Evolutionary conservation across 1,140 invertebrate genomes (phyloP), one percentile per base, ranked within the genome.

Genomic region (Listronotus bonariensis): DNA sequence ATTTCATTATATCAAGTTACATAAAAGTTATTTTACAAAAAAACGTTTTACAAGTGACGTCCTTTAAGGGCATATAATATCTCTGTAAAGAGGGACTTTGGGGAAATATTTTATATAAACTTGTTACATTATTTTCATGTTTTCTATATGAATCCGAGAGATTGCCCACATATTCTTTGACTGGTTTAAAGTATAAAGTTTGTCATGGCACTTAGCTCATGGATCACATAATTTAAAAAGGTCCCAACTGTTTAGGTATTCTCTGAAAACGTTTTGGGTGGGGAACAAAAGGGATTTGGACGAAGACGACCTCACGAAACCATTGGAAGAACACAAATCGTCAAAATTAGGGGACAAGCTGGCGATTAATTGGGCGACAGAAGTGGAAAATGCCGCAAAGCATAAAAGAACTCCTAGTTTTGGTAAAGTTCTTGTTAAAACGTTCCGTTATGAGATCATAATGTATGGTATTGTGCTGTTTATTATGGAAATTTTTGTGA

Each of bases 361-460:
- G 14, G 64, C 76, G 6, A 43, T 15, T 17, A 57, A 73, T 15
- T 77, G 76, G 76, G 66, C 52, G 18, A 15, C 45, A 45, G 72
- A 76, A 68, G 38, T 71, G 18, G 58, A 70, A 14, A 62, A 63
- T 8, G 68, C 73, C n/a, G 57, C 62, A 31, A 49, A 67, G 36
- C 34, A 60, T 34, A 36, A 54, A 9, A 57, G 68, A 62, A 57
- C 31, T 48, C 80, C 82, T 8, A 80, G 76, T 66, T 72, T 83
- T 32, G 59, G 75, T 5, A 75, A 64, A 55, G 77, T 78, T 10
- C 61, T 82, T 3, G 32, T 76, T 0, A 73, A 65, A 58, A 79
- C 75, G 52, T 83, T 82, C 68, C 75, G 74, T 1, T 67, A 36
- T 48, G 69, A 76, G 10, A 72, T 80, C 42, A 36, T 78, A 2